A percentile compares a stretch with the other conserved stretches of the same genome.
phyloP scores from a whole-genome alignment of 2,113 vertebrate genomes.

The Desmodus rotundus region DNA sequence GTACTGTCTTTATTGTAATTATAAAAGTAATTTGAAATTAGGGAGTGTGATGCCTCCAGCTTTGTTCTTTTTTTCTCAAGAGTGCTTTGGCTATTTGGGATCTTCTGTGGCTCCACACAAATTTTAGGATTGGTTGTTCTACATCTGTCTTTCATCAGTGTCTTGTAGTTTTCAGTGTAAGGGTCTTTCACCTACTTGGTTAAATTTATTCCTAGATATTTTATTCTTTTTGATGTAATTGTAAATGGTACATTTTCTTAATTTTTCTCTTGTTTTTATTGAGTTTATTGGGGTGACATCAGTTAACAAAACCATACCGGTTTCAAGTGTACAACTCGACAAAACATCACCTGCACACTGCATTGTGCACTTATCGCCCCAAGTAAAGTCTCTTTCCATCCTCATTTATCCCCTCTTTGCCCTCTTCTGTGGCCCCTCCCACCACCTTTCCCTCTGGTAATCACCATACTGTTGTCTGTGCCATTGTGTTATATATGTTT shows the following conservation, averaged over 20 bases:
- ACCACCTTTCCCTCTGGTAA: not conserved
- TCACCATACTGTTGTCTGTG: not conserved
- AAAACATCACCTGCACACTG: not conserved
- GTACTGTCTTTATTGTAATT: not conserved
- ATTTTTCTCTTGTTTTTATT: not conserved
- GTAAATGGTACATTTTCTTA: not conserved
- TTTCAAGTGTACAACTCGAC: not conserved
- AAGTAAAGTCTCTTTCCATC: not conserved
- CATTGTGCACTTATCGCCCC: not conserved
- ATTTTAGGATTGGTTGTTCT: not conserved
- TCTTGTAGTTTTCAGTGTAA: not conserved
- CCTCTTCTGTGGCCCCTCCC: not conserved
- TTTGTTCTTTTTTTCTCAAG: not conserved
- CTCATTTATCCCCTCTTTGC: not conserved
- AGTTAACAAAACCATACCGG: not conserved
- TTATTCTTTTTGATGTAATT: not conserved
- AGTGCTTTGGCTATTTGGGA: not conserved
- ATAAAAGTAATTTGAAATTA: not conserved
- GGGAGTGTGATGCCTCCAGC: not conserved
- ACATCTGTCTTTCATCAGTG: not conserved
- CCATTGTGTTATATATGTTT: too few relatives aligned
- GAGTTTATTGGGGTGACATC: not conserved
- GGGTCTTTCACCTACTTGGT: not conserved
- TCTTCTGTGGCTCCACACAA: not conserved
- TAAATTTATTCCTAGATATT: not conserved